Evolutionary conservation across 2,113 vertebrate genomes (phyloP), one percentile per base, ranked within the genome.

Genomic region (Charadrius vociferus): DNA sequence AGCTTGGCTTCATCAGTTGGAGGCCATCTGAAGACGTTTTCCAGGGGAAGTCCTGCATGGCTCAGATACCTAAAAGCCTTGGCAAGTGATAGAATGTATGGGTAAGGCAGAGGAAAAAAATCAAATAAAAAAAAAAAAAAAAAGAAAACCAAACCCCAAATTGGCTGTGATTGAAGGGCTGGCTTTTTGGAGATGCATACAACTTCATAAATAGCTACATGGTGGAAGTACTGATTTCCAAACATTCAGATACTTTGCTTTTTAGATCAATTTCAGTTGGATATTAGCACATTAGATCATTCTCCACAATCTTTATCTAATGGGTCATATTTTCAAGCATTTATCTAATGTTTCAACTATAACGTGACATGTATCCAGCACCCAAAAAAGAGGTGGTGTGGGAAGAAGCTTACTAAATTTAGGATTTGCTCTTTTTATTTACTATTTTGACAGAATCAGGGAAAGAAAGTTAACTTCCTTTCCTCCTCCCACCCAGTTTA

Each of bases 401-500:
- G 55, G 89, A 39, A n/a, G 53, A 65, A 50, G 3, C 30, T 77
- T 3, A 6, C 92, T 96, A 91, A 77, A 75, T 66, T 73, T 90
- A 96, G 86, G 58, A 61, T 62, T 74, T 82, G 55, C 72, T 70
- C 86, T 91, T 80, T 84, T 96, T 97, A 88, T 98, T 98, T 97
- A 97, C 84, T 95, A 45, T 96, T 94, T 94, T 93, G 95, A 97
- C 97, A 97, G 95, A 95, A 96, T 87, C 18, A 1, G 88, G 96
- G 78, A 67, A 91, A 92, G 65, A 87, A 98, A 98, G 66, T 96
- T 78, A 97, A 95, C 94, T 95, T 95, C 62, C 71, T 91, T 49
- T 95, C 88, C 92, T 95, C 95, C 88, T 81, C 88, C 81, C 87
- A 43, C 75, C 68, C 94, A 45, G 92, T 97, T 85, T 88, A 83